Conservation (phyloP, 2,113 vertebrate genomes). For the Montifringilla adamsi region DNA sequence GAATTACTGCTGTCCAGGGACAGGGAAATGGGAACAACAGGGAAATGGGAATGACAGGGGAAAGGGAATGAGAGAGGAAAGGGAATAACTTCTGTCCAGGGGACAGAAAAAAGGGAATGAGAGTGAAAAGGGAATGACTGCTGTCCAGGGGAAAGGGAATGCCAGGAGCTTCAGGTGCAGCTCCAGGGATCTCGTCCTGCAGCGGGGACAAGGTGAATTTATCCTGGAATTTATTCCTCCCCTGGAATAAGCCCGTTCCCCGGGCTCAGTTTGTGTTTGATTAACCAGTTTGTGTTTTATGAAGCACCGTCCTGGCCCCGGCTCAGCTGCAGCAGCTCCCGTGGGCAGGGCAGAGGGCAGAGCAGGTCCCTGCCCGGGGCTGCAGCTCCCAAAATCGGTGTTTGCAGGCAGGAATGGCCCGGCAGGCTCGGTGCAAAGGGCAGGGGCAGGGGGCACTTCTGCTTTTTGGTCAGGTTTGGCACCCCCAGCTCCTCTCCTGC, state of each 20-base stretch:
- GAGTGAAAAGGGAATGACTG: background rate
- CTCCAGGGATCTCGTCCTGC: background rate
- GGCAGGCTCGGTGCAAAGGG: background rate
- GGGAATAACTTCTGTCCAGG: no score
- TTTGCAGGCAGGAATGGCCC: background rate
- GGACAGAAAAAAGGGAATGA: no score
- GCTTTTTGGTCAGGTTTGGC: background rate
- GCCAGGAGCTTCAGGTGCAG: background rate
- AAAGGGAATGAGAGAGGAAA: no score
- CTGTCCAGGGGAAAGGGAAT: background rate
- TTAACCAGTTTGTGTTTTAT: background rate
- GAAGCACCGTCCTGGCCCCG: accelerated
- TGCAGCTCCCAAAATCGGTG: background rate
- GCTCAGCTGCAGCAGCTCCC: background rate
- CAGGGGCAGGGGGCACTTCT: background rate
- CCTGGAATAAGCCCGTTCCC: background rate
- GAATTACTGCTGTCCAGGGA: no score
- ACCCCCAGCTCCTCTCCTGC: background rate
- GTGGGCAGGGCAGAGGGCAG: background rate
- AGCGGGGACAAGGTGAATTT: background rate
- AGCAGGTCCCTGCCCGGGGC: background rate
- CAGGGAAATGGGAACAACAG: no score
- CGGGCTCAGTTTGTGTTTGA: background rate
- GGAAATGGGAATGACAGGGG: no score
- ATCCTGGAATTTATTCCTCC: background rate